These are phyloP conservation scores for Trimorus sp. DNA, from an alignment of 2,888 invertebrate species.

Conservation along the genomic window DNA sequence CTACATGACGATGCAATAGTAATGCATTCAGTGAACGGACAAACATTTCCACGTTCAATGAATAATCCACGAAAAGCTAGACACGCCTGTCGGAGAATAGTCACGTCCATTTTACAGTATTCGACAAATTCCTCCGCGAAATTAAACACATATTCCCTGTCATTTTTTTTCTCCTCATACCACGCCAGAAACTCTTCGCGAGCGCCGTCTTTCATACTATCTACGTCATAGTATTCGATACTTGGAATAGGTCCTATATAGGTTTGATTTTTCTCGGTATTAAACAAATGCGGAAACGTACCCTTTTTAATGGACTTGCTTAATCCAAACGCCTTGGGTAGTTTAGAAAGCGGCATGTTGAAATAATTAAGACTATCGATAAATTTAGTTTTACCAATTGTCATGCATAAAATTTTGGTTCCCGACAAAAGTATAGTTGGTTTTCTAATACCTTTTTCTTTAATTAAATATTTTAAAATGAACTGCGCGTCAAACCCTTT, in stretches of 20 bases:
- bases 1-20: conserved; percentile 14
- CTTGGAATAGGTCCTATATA: neutral
- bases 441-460: neutral
- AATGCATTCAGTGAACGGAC: conserved; percentile 1
- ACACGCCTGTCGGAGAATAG: conserved; percentile 4
- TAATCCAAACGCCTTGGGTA: conserved; percentile 25
- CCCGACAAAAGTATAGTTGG: conserved; percentile 12
- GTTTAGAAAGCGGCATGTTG: neutral
- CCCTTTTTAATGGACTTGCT: neutral
- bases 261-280: neutral
- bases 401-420: conserved; percentile 3
- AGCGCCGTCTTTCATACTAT: neutral
- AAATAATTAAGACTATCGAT: conserved; percentile 23
- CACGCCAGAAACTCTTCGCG: conserved; percentile 2
- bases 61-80: neutral
- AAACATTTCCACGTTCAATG: neutral
- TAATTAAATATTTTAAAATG: conserved; percentile 2
- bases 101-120: conserved; percentile 2
- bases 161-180: neutral
- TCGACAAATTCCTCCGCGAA: neutral
- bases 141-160: conserved; percentile 6
- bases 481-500: conserved; percentile 1
- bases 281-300: conserved; percentile 14
- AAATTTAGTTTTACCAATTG: neutral
- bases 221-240: neutral